Percentiles rank a stretch among this genome's conserved stretches.
phyloP scores from a whole-genome alignment of 1,140 invertebrate genomes.

The Nymphalis io region DNA sequence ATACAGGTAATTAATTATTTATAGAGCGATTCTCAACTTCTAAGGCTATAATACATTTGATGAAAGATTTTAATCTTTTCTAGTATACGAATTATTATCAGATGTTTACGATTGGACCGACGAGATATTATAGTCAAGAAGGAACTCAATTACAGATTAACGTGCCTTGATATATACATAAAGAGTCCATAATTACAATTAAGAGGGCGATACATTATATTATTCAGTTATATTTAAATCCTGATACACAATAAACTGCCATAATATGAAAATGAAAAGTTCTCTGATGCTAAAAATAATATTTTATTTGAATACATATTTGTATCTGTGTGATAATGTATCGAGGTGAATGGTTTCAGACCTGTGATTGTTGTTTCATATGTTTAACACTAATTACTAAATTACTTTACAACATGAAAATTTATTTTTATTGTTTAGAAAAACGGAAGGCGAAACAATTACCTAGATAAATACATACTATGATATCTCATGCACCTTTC shows the following conservation, averaged over 20 bases:
- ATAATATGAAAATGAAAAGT: conserved; percentile 20
- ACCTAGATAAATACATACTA: conserved; percentile 25
- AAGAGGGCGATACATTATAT: neutral
- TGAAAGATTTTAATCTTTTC: neutral
- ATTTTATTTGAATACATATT: neutral
- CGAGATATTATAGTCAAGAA: conserved; percentile 5
- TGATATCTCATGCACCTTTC: conserved; percentile 30
- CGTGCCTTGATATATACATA: conserved; percentile 2
- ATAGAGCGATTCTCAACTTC: neutral
- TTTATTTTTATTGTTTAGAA: neutral
- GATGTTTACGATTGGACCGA: conserved; percentile 9
- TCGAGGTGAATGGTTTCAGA: neutral
- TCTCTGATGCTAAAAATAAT: conserved; percentile 9
- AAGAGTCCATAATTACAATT: neutral
- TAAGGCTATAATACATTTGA: neutral
- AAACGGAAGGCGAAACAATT: conserved; percentile 19
- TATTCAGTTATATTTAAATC: conserved; percentile 8
- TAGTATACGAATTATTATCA: conserved; percentile 3
- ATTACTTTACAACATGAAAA: neutral
- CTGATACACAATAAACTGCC: conserved; percentile 16
- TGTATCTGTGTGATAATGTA: neutral
- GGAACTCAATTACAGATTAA: conserved; percentile 3
- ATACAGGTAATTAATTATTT: neutral
- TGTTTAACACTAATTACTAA: neutral
- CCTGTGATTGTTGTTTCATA: neutral